These are phyloP conservation scores for Nothocercus nigrocapillus DNA, from an alignment of 2,113 vertebrate genomes.

Conservation along the genomic window DNA sequence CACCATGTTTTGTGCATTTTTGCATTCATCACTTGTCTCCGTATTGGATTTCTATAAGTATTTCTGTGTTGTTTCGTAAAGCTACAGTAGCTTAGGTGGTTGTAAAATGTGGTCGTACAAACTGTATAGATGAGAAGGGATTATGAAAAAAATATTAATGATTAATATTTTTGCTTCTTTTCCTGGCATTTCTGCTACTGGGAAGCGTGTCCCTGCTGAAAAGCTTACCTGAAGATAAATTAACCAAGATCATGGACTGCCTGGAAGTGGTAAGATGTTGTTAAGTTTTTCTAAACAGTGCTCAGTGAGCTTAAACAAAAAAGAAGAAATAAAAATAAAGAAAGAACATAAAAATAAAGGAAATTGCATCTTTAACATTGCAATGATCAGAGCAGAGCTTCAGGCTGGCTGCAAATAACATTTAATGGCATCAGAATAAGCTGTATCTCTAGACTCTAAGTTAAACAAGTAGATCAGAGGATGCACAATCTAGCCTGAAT, in stretches of 20 bases:
- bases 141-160: neutral
- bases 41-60: neutral
- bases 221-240: slow-evolving; percentile 91
- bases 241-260: slow-evolving; percentile 92
- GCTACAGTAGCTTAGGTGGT: neutral
- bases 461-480: neutral
- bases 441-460: neutral
- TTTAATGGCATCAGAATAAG: slow-evolving; percentile 47
- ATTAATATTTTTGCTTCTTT: neutral
- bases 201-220: slow-evolving; percentile 89
- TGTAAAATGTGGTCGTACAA: neutral
- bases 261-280: slow-evolving; percentile 89
- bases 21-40: neutral
- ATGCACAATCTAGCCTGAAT: neutral
- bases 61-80: neutral
- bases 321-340: neutral
- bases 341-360: neutral
- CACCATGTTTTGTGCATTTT: neutral
- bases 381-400: slow-evolving; percentile 37
- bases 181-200: slow-evolving; percentile 42
- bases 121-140: neutral
- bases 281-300: neutral
- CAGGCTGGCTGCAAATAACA: slow-evolving; percentile 46
- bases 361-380: neutral
- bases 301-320: neutral